Evolutionary conservation across 1,140 invertebrate genomes (phyloP), one percentile per base, ranked within the genome.

Genomic region (Drosophila tristis): DNA sequence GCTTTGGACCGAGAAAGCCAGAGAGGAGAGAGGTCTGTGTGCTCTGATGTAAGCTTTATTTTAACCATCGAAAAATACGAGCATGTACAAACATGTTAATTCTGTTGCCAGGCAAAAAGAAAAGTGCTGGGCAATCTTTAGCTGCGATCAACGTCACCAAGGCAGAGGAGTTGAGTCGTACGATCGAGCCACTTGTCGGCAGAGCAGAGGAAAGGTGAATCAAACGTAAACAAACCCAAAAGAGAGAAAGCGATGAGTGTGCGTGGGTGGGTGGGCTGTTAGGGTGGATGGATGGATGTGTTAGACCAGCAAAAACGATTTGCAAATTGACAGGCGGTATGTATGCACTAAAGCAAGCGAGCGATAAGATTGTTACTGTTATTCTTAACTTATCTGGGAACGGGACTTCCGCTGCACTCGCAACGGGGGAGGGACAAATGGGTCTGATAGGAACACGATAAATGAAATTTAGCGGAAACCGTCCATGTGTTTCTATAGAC

Each of bases 321-420:
- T 9, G 5, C 9, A 35, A 64, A 64, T 64, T 48, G 44, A 44
- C 55, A 31, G 26, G 20, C 65, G 20, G 20, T 20, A 20, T 20
- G 11, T 50, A 25, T 35, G 31, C 31, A 35, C 31, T 35, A 49
- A 43, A 70, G 25, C 44, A 58, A 26, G 31, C 35, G 26, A 43
- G 5, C 43, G 67, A 71, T 71, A 58, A 71, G 67, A 71, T 58
- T 50, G 11, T 11, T n/a, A 25, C 47, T 50, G 51, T 35, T 58
- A 53, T 44, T 57, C 44, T n/a, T 49, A 43, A 20, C 51, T 70
- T 70, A 70, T 70, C 66, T 35, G 44, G n/a, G 4, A 47, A 9
- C 29, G 26, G n/a, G 20, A 35, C 65, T 71, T 71, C 67, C 67
- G 67, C 8, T 70, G 67, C 64, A 71, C 53, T 70, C 11, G 9